Evolutionary conservation across 1,140 invertebrate genomes (phyloP), one percentile per base, ranked within the genome.

Genomic region (Zaprionus camerounensis): DNA sequence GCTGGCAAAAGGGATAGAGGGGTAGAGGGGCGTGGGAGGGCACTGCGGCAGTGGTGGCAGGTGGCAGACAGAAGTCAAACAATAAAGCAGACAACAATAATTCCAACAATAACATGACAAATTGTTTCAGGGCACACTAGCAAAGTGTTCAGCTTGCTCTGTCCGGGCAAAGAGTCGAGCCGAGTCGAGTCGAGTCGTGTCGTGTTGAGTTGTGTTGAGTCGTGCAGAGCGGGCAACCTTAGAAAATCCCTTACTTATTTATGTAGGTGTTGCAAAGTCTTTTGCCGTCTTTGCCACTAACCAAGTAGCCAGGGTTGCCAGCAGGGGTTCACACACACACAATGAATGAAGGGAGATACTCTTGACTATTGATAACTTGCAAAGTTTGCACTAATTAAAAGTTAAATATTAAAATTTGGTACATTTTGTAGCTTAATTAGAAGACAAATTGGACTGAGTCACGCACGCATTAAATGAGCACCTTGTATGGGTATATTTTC

Each of bases 1-100:
- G 44, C 46, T 15, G 12, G 46, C 20, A 58, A 34, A 11, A 17
- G 24, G 31, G n/a, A 12, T 6, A 38, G 56, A 17, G 17, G 17
- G 17, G 17, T 17, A 17, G 17, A 49, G 7, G 41, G 15, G 41
- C 7, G n/a, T 9, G n/a, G 41, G 5, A 46, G 20, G 41, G 7
- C n/a, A 46, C 15, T 46, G n/a, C 22, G 46, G 46, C 46, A 51
- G 20, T 7, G 46, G 46, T 51, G 46, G 22, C 46, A 51, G 41
- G 75, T 67, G 71, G 66, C 76, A 86, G 82, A 87, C 82, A 86
- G 76, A 86, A 86, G 82, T 88, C 83, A 87, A 87, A 87, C 83
- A 87, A 88, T 88, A 87, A 88, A 76, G 78, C 78, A 90, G 83
- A 90, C 83, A 86, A 82, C 83, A 87, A 83, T 87, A 87, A 87